Base-by-base conservation (phyloP, 1,140 invertebrate species). In the Drosophila mauritiana region DNA sequence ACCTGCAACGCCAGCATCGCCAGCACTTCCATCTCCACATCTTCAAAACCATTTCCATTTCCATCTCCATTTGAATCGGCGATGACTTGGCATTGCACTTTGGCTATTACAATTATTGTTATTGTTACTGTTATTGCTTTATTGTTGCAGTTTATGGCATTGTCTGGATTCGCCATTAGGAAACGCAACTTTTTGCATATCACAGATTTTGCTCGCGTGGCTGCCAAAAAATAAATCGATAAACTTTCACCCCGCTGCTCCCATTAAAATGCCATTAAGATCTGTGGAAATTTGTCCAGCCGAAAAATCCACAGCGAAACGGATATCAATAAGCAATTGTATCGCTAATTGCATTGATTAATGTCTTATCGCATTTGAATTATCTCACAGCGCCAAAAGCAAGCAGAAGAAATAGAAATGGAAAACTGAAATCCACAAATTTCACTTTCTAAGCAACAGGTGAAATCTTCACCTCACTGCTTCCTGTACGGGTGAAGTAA, bases 131-230 rank as follows among this genome's bases (percentile, higher is more conserved):
- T 70, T 70, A 70, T 72, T 72, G 68, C 68, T 72, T 70, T 72
- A 72, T 72, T 72, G 68, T 72, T 72, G 68, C 68, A 72, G 68
- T 72, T 72, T 72, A 70, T 72, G 55, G 68, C 68, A 72, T 72
- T 72, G 68, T 72, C 68, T 46, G 68, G 43, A 72, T 72, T 72
- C 43, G 67, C 67, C 65, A 70, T 70, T 70, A 72, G 49, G 46
- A 54, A 68, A 46, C 25, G 25, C 8, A 22, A 12, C 15, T 55
- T 70, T 70, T 70, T 70, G 64, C 51, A 70, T 70, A 70, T 68
- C 64, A 68, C 37, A 68, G 8, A 46, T 68, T 68, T 68, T 68
- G 46, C 45, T 65, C 22, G 46, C 27, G 13, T 31, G 65, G 64
- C 37, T 68, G 65, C 68, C 64, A 72, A 70, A 72, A 72, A 72